These are phyloP conservation scores for Eupelmus urozonus DNA, from an alignment of 2,888 invertebrate species.

Conservation along the genomic window DNA sequence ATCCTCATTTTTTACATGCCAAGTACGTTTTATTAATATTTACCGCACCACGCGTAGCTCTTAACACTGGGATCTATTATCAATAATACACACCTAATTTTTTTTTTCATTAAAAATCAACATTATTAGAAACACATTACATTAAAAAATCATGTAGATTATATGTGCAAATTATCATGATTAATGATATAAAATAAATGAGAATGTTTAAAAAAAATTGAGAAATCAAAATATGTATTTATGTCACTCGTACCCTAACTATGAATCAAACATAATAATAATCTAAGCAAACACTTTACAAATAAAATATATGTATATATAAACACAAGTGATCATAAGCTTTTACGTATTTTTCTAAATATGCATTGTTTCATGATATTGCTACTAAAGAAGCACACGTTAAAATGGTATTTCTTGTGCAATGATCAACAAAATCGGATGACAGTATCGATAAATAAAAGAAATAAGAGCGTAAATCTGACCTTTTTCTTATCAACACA, in stretches of 20 bases:
- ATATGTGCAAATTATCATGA: background rate
- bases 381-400: constrained; percentile 33
- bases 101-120: background rate
- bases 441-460: constrained; percentile 16
- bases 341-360: background rate
- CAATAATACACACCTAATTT: background rate
- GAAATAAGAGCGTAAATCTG: constrained; percentile 23
- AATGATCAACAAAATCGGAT: constrained; percentile 14
- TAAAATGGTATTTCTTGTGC: constrained; percentile 24
- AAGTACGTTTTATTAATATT: no score
- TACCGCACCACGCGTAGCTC: no score
- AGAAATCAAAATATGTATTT: constrained; percentile 21
- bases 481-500: background rate
- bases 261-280: constrained; percentile 6
- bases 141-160: no score
- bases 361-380: constrained; percentile 27
- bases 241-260: constrained; percentile 30
- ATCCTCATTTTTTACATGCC: constrained; percentile 18
- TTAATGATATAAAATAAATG: background rate
- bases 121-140: background rate
- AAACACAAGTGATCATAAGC: background rate
- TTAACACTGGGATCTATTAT: no score
- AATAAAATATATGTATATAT: constrained; percentile 4
- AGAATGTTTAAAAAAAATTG: background rate
- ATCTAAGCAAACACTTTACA: no score